Conservation (phyloP, 2,797 vertebrate species). For the Rhabdomys pumilio region DNA sequence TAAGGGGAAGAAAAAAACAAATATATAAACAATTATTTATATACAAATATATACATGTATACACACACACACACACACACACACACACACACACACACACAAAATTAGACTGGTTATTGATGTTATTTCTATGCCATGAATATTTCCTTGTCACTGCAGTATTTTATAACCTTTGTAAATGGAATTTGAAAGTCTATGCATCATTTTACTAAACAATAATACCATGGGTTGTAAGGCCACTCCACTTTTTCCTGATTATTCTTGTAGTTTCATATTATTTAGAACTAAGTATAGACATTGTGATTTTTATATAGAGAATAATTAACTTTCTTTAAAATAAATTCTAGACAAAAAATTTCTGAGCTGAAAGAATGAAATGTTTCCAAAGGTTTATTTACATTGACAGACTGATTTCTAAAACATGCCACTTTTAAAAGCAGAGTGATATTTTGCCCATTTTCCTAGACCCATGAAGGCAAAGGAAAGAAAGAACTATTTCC, state of each 20-base stretch:
- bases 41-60: not conserved
- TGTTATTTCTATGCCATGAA: not conserved
- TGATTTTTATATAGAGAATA: slow-evolving; percentile 41
- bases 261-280: not conserved
- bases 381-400: not conserved
- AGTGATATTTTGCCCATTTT: slow-evolving; percentile 50
- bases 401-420: slow-evolving; percentile 45
- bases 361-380: not conserved
- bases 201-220: not conserved
- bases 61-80: no score
- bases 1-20: not conserved
- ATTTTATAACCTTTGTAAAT: not conserved
- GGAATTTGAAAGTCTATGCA: not conserved
- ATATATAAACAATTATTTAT: not conserved
- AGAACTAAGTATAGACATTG: not conserved
- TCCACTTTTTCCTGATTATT: not conserved
- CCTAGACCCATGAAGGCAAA: not conserved
- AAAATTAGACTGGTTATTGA: not conserved
- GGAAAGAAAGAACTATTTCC: slow-evolving; percentile 35
- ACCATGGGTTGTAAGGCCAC: not conserved
- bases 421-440: slow-evolving; percentile 19
- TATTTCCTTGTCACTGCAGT: not conserved
- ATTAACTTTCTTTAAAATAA: slow-evolving; percentile 34
- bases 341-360: slow-evolving; percentile 49
- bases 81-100: no score